Percentiles rank a stretch among this genome's conserved stretches.
Evolutionary conservation across 92 coral and sea anemone species (phyloP).

Genomic region (Umimayanthus chanpuru): DNA sequence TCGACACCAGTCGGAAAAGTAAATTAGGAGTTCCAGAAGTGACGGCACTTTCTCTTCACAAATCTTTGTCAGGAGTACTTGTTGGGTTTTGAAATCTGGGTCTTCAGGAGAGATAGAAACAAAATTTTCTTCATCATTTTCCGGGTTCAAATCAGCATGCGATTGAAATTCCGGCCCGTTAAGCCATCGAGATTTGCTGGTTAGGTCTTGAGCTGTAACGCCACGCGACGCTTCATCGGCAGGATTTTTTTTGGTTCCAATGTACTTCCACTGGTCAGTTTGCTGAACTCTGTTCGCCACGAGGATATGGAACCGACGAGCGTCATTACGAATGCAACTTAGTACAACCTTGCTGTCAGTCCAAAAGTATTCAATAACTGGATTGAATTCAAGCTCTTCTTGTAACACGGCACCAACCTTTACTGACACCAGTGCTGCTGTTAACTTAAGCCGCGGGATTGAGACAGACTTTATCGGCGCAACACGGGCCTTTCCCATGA

Average conservation of each 20-base stretch:
- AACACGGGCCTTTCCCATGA: no score
- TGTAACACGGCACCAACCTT: no score
- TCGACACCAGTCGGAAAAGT: no score
- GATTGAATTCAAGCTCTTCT: no score
- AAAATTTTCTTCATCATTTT: not conserved
- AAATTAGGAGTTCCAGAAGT: no score
- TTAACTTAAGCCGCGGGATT: no score
- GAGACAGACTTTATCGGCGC: no score
- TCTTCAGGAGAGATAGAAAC: constrained; percentile 34
- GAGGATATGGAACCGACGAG: constrained; percentile 23
- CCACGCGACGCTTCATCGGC: constrained; percentile 15
- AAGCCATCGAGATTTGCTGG: constrained; percentile 40
- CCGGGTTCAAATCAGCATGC: not conserved
- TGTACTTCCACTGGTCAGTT: not conserved
- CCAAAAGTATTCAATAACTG: no score
- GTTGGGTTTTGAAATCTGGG: constrained; percentile 15
- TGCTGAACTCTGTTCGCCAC: constrained; percentile 39
- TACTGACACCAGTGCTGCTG: no score
- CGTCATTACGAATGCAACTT: constrained; percentile 9
- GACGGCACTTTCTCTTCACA: no score
- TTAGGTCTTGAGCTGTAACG: constrained; percentile 28
- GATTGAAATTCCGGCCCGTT: constrained; percentile 40
- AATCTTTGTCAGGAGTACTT: not conserved
- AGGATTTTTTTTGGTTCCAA: no score
- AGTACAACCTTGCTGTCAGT: no score